Evolutionary conservation across 2,113 vertebrate genomes (phyloP).

Genomic region (Marcusenius ussheri): DNA sequence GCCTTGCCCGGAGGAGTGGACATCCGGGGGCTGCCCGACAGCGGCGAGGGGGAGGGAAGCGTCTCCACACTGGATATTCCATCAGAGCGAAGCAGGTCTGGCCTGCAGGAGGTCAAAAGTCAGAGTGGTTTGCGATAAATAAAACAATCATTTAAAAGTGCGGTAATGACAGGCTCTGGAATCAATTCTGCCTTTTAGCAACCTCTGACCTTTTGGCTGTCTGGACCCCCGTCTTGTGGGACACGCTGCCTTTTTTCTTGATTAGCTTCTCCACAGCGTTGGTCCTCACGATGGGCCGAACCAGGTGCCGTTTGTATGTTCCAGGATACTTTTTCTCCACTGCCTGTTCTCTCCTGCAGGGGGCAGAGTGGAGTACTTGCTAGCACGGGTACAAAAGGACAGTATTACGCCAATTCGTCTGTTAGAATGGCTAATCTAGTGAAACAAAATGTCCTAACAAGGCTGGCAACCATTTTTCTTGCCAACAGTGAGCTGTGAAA

Average conservation of each 20-base stretch:
- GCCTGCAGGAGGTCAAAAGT: constrained; percentile 53
- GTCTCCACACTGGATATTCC: constrained; percentile 78
- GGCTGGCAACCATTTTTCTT: neutral
- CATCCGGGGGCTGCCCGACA: constrained; percentile 86
- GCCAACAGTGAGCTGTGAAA: neutral
- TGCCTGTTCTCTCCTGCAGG: constrained; percentile 82
- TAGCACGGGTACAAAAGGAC: neutral
- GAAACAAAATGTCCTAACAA: neutral
- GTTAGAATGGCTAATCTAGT: neutral
- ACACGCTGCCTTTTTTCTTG: constrained; percentile 79
- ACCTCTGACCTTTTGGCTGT: constrained; percentile 71
- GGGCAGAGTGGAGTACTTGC: neutral
- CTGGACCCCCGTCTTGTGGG: constrained; percentile 78
- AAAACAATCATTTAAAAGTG: neutral
- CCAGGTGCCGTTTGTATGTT: constrained; percentile 86
- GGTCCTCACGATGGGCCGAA: constrained; percentile 86
- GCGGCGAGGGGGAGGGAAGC: constrained; percentile 70
- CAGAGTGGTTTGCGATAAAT: neutral
- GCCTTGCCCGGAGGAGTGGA: constrained; percentile 77
- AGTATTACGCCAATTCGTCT: neutral
- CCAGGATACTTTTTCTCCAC: constrained; percentile 97
- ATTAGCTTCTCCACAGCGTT: constrained; percentile 95
- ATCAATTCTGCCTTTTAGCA: neutral
- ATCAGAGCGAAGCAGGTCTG: constrained; percentile 85
- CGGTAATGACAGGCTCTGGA: neutral